phyloP scores from a whole-genome alignment of 2,113 vertebrate genomes.

The Microtus montanus region DNA sequence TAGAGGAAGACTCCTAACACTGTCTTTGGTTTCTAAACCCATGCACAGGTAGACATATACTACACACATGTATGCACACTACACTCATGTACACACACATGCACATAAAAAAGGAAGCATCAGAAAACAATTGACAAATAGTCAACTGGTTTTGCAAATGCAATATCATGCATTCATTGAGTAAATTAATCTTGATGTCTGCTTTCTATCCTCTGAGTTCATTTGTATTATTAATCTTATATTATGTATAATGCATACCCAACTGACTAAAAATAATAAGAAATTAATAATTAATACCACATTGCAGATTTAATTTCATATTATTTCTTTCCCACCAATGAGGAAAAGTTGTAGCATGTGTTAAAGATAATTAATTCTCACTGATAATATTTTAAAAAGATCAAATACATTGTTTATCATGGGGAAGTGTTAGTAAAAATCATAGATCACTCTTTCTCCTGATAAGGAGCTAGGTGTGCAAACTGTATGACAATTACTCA shows the following conservation, averaged over 20 bases:
- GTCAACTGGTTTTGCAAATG: constrained; percentile 5
- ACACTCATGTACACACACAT: background rate
- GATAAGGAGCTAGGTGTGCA: background rate
- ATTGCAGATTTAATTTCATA: constrained; percentile 37
- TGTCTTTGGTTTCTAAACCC: background rate
- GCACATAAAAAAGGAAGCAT: background rate
- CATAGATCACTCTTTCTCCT: background rate
- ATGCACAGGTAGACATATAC: background rate
- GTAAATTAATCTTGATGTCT: constrained; percentile 26
- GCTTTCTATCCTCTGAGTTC: background rate
- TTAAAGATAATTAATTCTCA: constrained; percentile 33
- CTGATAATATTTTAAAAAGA: background rate
- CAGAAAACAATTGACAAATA: background rate
- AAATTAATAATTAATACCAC: background rate
- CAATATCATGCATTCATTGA: background rate
- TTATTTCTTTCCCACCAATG: background rate
- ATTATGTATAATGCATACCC: constrained; percentile 35
- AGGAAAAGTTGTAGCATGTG: background rate
- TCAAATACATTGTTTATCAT: background rate
- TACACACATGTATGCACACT: background rate
- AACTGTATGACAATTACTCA: background rate
- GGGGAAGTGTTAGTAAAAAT: background rate
- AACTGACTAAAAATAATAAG: background rate
- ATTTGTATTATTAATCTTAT: constrained; percentile 19
- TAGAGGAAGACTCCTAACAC: background rate